Base-by-base conservation (phyloP, 2,113 vertebrate species). In the Mastomys natalensis region DNA sequence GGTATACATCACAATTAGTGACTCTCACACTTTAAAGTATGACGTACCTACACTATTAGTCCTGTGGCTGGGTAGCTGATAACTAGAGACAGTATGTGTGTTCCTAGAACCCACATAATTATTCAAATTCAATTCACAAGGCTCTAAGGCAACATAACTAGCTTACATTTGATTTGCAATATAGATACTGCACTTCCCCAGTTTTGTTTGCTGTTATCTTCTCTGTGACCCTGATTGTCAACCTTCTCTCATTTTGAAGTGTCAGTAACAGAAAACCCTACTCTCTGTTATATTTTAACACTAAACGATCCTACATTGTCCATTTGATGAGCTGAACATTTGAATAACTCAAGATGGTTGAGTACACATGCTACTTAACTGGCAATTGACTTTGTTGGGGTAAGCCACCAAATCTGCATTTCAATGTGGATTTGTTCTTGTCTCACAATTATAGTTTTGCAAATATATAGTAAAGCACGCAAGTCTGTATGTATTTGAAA, bases 321-420 rank as follows among this genome's bases (percentile, higher is more conserved):
- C 10, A 72, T 74, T 95, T 95, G 7, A 58, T 88, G 60, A 87
- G 34, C 90, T n/a, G 70, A 60, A 87, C 53, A 93, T 81, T 24
- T 62, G 48, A 94, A 78, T 64, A 96, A 78, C 90, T 93, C 48
- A 96, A 91, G 55, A 53, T 76, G 31, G 11, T 8, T 85, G 31
- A 92, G 3, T 72, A n/a, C 3, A 76, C 13, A 43, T 60, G 37
- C 43, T 80, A 64, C 86, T 70, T 78, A 74, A 64, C 73, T 66
- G 91, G 51, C 48, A 84, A 10, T 78, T 62, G 19, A 5, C 13
- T n/a, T 87, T 82, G 94, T 37, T 9, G 0, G 68, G 68, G 9
- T 17, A 66, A 31, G 11, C 15, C 60, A 89, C 31, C 19, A 64
- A 43, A 89, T 84, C 77, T 84, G 10, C 84, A 96, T 93, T 94